Percentiles rank a stretch among this genome's conserved stretches.
These are phyloP conservation scores for Eurypyga helias DNA, from an alignment of 2,113 vertebrate species.

Conservation along the genomic window DNA sequence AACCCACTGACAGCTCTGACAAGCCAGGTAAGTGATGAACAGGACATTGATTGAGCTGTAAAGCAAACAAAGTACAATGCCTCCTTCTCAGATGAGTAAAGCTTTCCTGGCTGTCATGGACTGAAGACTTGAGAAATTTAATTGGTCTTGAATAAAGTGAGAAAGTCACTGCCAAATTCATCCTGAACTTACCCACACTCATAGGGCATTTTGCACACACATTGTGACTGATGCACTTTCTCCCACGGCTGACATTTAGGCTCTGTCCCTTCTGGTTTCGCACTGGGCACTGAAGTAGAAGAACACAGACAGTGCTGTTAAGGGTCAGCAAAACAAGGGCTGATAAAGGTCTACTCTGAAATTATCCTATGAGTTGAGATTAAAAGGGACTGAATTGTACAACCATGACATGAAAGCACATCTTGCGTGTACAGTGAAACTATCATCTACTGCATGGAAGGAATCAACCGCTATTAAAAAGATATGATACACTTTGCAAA, in stretches of 20 bases:
- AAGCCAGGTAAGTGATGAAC: background rate
- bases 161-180: background rate
- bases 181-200: slow-evolving; percentile 86
- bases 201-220: slow-evolving; percentile 88
- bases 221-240: slow-evolving; percentile 74
- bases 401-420: background rate
- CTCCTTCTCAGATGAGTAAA: background rate
- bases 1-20: background rate
- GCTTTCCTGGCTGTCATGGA: background rate
- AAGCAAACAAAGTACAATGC: background rate
- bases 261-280: slow-evolving; percentile 29
- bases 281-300: slow-evolving; percentile 53
- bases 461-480: background rate
- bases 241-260: slow-evolving; percentile 87
- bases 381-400: background rate
- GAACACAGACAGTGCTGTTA: background rate
- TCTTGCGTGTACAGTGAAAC: background rate
- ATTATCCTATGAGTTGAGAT: background rate
- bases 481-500: background rate
- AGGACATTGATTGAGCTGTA: background rate
- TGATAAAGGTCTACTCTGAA: background rate
- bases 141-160: slow-evolving; percentile 19
- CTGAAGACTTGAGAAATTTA: background rate
- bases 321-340: background rate
- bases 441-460: background rate